Conservation (phyloP, 2,888 invertebrate genomes). For the Amblyjoppa proteus region DNA sequence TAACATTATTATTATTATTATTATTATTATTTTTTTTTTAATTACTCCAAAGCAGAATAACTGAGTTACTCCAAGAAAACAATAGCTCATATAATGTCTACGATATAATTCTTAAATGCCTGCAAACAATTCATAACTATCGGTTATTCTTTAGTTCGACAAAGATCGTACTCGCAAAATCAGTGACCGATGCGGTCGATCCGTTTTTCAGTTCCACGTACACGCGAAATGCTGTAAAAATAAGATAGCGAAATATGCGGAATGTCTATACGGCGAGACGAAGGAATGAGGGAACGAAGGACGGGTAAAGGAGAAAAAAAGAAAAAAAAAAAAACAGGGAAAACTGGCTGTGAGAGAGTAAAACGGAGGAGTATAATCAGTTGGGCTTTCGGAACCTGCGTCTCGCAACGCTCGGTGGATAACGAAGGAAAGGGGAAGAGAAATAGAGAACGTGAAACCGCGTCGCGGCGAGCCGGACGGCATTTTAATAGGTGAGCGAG, state of each 20-base stretch:
- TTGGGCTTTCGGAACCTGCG: conserved; percentile 4
- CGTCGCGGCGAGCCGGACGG: conserved; percentile 21
- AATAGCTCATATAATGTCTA: too few species aligned
- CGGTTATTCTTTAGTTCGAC: not conserved
- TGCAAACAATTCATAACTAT: not conserved
- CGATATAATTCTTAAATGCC: not conserved
- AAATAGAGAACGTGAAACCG: conserved; percentile 41
- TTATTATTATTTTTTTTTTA: not conserved
- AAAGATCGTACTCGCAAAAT: not conserved
- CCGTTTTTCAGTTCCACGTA: conserved; percentile 42
- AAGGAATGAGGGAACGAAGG: not conserved
- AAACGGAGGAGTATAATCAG: conserved; percentile 3
- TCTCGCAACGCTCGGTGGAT: conserved; percentile 22
- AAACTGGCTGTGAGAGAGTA: conserved; percentile 10
- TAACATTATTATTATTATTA: not conserved
- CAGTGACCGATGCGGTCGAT: not conserved
- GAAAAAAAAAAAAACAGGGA: not conserved
- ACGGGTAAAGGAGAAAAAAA: not conserved
- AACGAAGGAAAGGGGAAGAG: conserved; percentile 28
- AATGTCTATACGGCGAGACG: conserved; percentile 62
- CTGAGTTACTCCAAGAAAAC: too few species aligned
- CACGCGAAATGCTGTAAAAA: not conserved
- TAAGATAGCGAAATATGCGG: not conserved
- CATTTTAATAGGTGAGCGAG: conserved; percentile 62
- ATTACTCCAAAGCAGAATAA: too few species aligned